phyloP scores from a whole-genome alignment of 92 coral and sea anemone genomes.

The Epizoanthus illoricatus region DNA sequence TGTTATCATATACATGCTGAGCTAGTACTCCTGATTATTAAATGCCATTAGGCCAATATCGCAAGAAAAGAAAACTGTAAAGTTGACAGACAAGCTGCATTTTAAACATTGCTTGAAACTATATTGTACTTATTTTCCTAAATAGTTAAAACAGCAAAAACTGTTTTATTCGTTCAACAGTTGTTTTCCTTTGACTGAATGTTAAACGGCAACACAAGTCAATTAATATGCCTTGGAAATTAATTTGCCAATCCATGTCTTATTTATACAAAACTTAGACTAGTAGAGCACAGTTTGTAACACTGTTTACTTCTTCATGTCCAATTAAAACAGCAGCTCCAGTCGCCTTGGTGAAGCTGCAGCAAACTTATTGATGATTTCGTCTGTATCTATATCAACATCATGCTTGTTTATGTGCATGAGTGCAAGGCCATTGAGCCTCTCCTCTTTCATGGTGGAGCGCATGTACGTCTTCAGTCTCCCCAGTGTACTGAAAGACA shows the following conservation, averaged over 20 bases:
- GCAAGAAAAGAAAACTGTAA: constrained; percentile 26
- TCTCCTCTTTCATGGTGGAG: constrained; percentile 39
- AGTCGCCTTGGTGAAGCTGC: constrained; percentile 33
- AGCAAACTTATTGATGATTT: constrained; percentile 34
- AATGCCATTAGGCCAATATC: constrained; percentile 21
- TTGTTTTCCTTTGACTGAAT: constrained; percentile 30
- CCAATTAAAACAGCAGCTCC: constrained; percentile 39
- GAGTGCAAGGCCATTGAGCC: constrained; percentile 31
- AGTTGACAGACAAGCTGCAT: constrained; percentile 25
- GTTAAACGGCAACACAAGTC: constrained; percentile 34
- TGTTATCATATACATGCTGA: constrained; percentile 33
- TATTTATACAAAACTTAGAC: constrained; percentile 23
- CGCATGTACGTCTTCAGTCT: constrained; percentile 36
- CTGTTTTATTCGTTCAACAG: constrained; percentile 29
- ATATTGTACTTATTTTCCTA: constrained; percentile 31
- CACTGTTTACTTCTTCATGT: constrained; percentile 33
- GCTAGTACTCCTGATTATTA: constrained; percentile 18
- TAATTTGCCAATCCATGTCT: constrained; percentile 32
- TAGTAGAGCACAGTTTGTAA: constrained; percentile 34
- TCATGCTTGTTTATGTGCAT: constrained; percentile 23
- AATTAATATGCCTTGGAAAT: constrained; percentile 34
- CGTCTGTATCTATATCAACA: constrained; percentile 23
- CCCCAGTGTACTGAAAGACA: constrained; percentile 35
- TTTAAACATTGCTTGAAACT: constrained; percentile 28
- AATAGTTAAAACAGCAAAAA: constrained; percentile 13